These are phyloP conservation scores for Carposina sasakii DNA, from an alignment of 1,140 invertebrate genomes.

Conservation along the genomic window DNA sequence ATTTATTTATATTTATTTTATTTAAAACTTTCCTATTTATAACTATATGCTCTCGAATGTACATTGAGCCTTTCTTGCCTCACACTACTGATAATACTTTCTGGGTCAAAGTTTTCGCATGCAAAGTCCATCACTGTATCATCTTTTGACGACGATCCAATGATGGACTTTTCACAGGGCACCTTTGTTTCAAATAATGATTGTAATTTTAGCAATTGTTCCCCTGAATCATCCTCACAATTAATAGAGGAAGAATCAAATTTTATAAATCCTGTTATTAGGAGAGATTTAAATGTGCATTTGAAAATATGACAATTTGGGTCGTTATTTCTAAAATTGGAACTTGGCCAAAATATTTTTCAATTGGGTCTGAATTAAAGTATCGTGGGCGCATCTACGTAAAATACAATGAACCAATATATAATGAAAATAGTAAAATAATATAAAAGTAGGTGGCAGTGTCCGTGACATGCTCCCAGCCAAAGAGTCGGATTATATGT, in stretches of 20 bases:
- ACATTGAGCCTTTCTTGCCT: constrained; percentile 16
- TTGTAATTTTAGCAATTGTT: constrained; percentile 19
- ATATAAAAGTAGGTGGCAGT: too few relatives aligned
- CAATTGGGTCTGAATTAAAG: constrained; percentile 22
- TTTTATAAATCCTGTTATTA: constrained; percentile 20
- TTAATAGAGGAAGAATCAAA: constrained; percentile 16
- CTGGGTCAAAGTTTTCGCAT: not conserved
- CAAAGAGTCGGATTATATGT: too few relatives aligned
- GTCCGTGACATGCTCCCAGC: too few relatives aligned
- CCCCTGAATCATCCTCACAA: constrained; percentile 23
- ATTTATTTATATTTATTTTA: constrained; percentile 17
- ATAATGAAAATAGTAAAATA: too few relatives aligned
- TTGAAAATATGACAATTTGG: constrained; percentile 17
- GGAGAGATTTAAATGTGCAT: constrained; percentile 17
- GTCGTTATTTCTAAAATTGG: constrained; percentile 20
- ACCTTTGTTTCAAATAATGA: constrained; percentile 12
- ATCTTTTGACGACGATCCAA: not conserved
- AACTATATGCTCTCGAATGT: constrained; percentile 21
- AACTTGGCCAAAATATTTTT: constrained; percentile 26
- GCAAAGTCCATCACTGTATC: too few relatives aligned
- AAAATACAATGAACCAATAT: too few relatives aligned
- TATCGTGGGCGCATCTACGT: constrained; percentile 22
- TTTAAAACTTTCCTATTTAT: constrained; percentile 20
- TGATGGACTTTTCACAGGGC: not conserved
- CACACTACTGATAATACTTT: not conserved